Percentiles rank a stretch among this genome's conserved stretches.
phyloP scores from a whole-genome alignment of 2,888 invertebrate genomes.

The Eilema caniola region DNA sequence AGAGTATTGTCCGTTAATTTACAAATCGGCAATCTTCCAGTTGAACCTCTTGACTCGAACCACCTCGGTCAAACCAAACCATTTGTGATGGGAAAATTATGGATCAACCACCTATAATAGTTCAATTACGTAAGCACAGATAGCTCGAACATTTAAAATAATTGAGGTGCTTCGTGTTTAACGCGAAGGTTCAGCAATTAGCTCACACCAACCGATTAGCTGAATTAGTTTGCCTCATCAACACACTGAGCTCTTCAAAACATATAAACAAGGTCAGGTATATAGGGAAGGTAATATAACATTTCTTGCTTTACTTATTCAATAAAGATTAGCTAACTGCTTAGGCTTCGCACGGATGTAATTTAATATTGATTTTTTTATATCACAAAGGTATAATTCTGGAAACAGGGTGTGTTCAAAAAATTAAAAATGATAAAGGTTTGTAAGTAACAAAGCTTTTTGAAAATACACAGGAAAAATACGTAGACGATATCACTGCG shows the following conservation, averaged over 20 bases:
- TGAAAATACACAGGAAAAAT: too few species aligned
- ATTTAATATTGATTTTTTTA: background rate
- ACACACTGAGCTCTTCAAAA: background rate
- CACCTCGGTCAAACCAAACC: too few species aligned
- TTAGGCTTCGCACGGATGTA: background rate
- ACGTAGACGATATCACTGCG: too few species aligned
- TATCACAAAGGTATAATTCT: too few species aligned
- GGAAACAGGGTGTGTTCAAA: too few species aligned
- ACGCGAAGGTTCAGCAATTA: conserved; percentile 1
- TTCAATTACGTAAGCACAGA: background rate
- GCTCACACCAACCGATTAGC: background rate
- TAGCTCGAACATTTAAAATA: background rate
- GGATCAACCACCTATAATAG: background rate
- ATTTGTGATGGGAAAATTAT: background rate
- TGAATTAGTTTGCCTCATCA: background rate
- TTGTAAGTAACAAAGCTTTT: too few species aligned
- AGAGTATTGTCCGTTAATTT: too few species aligned
- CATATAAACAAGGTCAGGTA: background rate
- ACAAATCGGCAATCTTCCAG: too few species aligned
- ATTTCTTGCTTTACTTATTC: background rate
- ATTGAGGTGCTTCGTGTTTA: conserved; percentile 4
- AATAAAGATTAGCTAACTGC: background rate
- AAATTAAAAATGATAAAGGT: too few species aligned
- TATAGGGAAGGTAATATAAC: background rate
- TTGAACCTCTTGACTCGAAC: too few species aligned